Base-by-base conservation (phyloP, 2,113 vertebrate genomes). In the Brachionichthys hirsutus region DNA sequence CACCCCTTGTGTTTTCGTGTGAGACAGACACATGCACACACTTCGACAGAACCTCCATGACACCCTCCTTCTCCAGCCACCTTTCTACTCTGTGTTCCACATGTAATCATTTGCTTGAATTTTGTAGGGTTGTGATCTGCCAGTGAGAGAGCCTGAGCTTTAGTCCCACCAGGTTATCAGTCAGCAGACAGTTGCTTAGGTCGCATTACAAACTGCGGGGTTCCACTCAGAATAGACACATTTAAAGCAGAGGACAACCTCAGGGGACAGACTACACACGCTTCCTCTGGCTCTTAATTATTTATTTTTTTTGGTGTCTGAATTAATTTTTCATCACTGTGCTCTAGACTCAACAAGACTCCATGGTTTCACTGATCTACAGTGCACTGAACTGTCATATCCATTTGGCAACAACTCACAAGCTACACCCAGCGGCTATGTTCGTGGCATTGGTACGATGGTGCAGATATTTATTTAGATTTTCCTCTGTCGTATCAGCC, bases 261-360 rank as follows among this genome's bases (percentile, higher is more conserved):
- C 88, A 41, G 71, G 92, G 89, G 88, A 92, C 81, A 79, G 85
- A 90, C 88, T 91, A 85, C 88, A 89, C 86, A 85, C 91, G 90
- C 87, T 89, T 91, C 90, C 90, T 82, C 90, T 92, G 84, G 85
- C 89, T 93, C 90, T 93, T 94, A 91, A 92, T 85, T 85, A n/a
- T 49, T 18, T 16, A n/a, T 18, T 46, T 85, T 93, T 92, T 77
- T 81, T 40, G 85, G 87, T 89, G 89, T 91, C 66, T 58, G 83
- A 90, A 94, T 94, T 90, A 93, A 94, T 95, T 94, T 94, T 95
- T 94, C 76, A 94, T 92, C 88, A 88, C 90, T 85, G 86, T 84
- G 90, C 87, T 65, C 87, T 85, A 88, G 66, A 85, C 75, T 84
- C 89, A 84, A 85, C 81, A 48, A 84, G 73, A 86, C 86, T 92